Conservation (phyloP, 35 echinoderm and acorn worm genomes). For the Apostichopus japonicus region DNA sequence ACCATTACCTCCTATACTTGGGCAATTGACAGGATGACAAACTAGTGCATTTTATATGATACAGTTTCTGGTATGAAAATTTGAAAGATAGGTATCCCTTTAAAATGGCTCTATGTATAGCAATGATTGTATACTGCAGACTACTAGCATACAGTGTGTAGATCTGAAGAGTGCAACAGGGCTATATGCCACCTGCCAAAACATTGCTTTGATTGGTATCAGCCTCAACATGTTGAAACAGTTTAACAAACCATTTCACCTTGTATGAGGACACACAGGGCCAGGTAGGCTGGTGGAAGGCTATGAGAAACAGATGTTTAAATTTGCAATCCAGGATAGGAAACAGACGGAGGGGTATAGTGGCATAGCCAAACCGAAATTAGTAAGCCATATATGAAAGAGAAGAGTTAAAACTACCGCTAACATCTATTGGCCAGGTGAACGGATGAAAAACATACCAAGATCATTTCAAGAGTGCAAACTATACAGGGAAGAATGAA, state of each 20-base stretch:
- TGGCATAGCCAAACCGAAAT: no score
- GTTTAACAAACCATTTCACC: conserved; percentile 22
- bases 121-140: neutral
- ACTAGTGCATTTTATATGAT: no score
- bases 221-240: conserved; percentile 15
- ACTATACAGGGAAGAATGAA: no score
- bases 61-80: neutral
- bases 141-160: neutral
- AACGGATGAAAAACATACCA: no score
- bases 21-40: no score
- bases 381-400: no score
- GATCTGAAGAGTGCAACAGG: neutral
- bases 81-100: neutral
- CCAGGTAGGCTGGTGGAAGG: neutral
- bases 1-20: no score
- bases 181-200: conserved; percentile 34
- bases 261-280: conserved; percentile 15
- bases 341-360: neutral
- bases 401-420: no score
- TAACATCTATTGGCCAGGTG: no score
- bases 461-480: no score
- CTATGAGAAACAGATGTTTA: conserved; percentile 4
- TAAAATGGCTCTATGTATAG: neutral
- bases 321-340: neutral
- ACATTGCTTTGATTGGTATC: conserved; percentile 41